These are phyloP conservation scores for Anguilla rostrata DNA, from an alignment of 2,113 vertebrate genomes.

Conservation along the genomic window DNA sequence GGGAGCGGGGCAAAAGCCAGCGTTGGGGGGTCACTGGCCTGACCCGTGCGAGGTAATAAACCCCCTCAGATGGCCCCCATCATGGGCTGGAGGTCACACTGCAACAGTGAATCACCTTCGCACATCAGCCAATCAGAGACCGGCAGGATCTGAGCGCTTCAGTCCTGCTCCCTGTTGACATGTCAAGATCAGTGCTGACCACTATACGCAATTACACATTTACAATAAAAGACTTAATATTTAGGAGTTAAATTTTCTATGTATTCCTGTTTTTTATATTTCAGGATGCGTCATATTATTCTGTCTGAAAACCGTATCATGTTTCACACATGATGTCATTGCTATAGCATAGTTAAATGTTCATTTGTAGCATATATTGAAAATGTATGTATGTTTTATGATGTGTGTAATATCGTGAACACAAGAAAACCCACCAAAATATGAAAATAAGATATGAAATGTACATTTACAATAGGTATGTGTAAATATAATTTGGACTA, in stretches of 20 bases:
- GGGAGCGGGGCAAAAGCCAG: constrained; percentile 38
- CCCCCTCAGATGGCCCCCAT: constrained; percentile 44
- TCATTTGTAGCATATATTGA: neutral
- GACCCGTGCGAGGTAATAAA: constrained; percentile 59
- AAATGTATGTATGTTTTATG: neutral
- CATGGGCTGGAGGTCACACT: constrained; percentile 56
- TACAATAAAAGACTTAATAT: neutral
- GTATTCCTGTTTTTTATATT: neutral
- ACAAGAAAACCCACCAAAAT: no score
- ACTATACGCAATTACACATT: neutral
- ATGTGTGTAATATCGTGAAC: neutral
- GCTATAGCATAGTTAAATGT: neutral
- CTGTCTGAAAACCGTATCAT: neutral
- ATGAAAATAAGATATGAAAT: no score
- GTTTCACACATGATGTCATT: neutral
- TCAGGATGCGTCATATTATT: neutral
- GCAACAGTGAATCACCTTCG: constrained; percentile 60
- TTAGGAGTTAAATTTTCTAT: neutral
- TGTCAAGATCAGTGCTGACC: neutral
- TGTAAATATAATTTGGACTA: neutral
- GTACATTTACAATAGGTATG: no score
- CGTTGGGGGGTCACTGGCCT: constrained; percentile 47
- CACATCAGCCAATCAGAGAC: neutral
- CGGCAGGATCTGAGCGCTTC: neutral
- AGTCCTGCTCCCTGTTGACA: neutral